Conservation (phyloP, 2,797 vertebrate species). For the Rhinichthys osculus region DNA sequence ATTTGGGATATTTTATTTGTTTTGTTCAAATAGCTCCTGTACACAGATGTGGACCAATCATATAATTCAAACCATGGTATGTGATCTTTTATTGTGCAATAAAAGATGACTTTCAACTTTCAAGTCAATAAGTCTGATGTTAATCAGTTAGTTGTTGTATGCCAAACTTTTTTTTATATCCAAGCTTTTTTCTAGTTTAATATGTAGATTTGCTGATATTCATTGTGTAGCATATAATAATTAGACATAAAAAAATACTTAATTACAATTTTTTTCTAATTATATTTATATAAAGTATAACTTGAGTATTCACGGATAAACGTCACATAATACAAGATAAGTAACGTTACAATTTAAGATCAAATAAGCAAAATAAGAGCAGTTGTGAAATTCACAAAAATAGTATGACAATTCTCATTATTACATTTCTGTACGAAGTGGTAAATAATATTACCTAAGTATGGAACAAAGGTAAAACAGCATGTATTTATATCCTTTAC, state of each 20-base stretch:
- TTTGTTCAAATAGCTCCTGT: slow-evolving; percentile 69
- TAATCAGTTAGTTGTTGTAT: neutral
- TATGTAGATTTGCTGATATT: neutral
- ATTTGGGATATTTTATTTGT: slow-evolving; percentile 66
- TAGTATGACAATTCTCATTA: neutral
- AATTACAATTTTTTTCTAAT: too few species aligned
- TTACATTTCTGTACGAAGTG: neutral
- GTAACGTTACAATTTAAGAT: neutral
- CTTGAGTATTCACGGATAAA: neutral
- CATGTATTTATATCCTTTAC: neutral
- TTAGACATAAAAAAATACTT: neutral
- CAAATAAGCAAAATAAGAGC: neutral
- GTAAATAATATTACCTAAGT: neutral
- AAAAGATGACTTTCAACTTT: slow-evolving; percentile 84
- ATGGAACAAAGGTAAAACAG: neutral
- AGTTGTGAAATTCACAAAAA: neutral
- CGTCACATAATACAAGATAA: neutral
- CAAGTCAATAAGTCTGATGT: slow-evolving; percentile 36
- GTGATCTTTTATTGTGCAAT: slow-evolving; percentile 85
- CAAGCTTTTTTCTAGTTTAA: neutral
- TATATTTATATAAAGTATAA: neutral
- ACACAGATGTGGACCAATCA: slow-evolving; percentile 81
- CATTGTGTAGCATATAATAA: neutral
- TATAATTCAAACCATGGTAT: slow-evolving; percentile 78
- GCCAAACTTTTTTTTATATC: neutral